Base-by-base conservation (phyloP, 2,113 vertebrate species). In the Reinhardtius hippoglossoides region DNA sequence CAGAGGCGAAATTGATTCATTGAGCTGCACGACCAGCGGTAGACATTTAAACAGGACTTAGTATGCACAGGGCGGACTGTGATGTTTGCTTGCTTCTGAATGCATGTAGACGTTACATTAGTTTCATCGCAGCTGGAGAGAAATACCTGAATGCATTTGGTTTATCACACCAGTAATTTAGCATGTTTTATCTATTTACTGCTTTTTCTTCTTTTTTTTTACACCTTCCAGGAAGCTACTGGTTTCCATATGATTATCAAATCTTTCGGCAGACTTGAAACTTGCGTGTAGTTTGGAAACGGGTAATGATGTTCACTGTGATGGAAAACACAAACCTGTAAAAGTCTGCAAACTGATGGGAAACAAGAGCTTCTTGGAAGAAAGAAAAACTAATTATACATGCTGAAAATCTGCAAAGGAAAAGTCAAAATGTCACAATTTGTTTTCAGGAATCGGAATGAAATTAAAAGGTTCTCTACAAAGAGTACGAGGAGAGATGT, bases 41-140 rank as follows among this genome's bases (percentile, higher is more conserved):
- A 61, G 74, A 69, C 58, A 57, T 67, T 62, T 65, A 21, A 67
- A 67, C 15, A 55, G 21, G 10, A 42, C 67, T 78, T 62, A 74
- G 61, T 12, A 58, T 61, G 59, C 52, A 48, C 1, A 9, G 16
- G 9, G 16, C 44, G 23, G 14, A 40, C 0, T 21, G 31, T 73
- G 23, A 66, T 57, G 5, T 56, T 44, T 12, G 4, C 58, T 44
- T 9, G 21, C 15, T 31, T 46, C 9, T 13, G 76, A 21, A 48
- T 67, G 48, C 35, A 67, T 31, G 16, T 24, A n/a, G 7, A 55
- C 20, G 18, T 1, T 5, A 50, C 7, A 20, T 16, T 46, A 15
- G 10, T 46, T 13, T 46, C 44, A 12, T 46, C 44, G 4, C 48
- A 44, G 42, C 42, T 44, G 13, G 42, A 13, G 42, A 15, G 42